Conservation (phyloP, 2,113 vertebrate genomes). For the Fulica atra region DNA sequence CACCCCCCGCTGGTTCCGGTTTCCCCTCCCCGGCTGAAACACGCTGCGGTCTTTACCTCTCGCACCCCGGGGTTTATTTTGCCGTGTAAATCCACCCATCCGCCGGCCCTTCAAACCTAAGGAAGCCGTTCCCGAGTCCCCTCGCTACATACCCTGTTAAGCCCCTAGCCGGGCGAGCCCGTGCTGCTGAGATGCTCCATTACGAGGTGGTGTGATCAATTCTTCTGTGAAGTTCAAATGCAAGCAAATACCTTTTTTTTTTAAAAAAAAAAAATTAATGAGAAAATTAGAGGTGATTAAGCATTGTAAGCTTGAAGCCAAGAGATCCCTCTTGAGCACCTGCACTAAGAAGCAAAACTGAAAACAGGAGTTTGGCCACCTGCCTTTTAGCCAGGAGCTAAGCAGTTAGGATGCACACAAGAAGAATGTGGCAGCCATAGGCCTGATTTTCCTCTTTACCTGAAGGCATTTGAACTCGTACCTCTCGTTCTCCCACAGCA, state of each 20-base stretch:
- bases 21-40: neutral
- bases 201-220: neutral
- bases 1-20: neutral
- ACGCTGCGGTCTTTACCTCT: neutral
- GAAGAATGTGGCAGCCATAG: rapidly evolving
- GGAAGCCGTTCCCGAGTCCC: neutral
- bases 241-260: neutral
- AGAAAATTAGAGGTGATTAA: neutral
- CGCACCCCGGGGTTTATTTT: neutral
- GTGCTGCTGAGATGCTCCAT: neutral
- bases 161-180: neutral
- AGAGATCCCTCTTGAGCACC: neutral
- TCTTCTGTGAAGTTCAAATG: neutral
- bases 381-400: neutral
- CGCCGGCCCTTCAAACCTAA: rapidly evolving
- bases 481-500: neutral
- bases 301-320: neutral
- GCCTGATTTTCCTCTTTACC: neutral
- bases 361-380: neutral
- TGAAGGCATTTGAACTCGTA: neutral
- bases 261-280: neutral
- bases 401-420: neutral
- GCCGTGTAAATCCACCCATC: neutral
- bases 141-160: neutral
- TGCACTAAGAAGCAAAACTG: neutral